A percentile compares a stretch with the other conserved stretches of the same genome.
These are phyloP conservation scores for Bovichtus variegatus DNA, from an alignment of 2,797 vertebrate genomes.

Conservation along the genomic window DNA sequence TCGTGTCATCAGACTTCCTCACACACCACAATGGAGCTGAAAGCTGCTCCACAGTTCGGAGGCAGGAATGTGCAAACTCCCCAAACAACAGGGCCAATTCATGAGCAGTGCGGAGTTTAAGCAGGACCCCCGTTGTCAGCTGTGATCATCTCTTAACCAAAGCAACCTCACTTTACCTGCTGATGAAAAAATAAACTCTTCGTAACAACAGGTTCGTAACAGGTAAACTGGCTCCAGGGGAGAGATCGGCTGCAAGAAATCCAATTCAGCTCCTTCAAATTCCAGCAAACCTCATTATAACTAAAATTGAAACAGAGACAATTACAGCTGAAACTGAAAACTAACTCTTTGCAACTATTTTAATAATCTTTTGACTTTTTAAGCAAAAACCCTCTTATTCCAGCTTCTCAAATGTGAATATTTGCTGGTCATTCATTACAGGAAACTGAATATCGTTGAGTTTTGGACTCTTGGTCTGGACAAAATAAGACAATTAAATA, in stretches of 20 bases:
- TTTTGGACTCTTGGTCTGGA: too few species aligned
- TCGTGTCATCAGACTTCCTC: slow-evolving; percentile 68
- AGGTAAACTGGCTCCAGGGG: neutral
- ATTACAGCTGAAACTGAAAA: neutral
- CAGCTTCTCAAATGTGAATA: neutral
- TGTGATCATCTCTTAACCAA: neutral
- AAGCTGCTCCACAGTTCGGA: slow-evolving; percentile 33
- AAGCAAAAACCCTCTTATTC: neutral
- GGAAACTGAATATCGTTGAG: neutral
- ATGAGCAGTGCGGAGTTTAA: slow-evolving; percentile 21
- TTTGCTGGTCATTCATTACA: neutral
- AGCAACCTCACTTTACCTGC: neutral
- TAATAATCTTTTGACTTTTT: neutral
- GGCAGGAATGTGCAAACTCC: slow-evolving; percentile 69
- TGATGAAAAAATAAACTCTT: neutral
- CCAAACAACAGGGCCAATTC: slow-evolving; percentile 48
- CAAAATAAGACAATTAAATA: neutral
- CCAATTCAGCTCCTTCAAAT: neutral
- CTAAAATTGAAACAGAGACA: neutral
- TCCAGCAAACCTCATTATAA: neutral
- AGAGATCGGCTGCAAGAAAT: neutral
- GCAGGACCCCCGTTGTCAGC: slow-evolving; percentile 16
- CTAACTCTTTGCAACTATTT: neutral
- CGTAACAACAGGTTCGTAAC: neutral
- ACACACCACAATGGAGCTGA: slow-evolving; percentile 62